Evolutionary conservation across 2,113 vertebrate genomes (phyloP), one percentile per base, ranked within the genome.

Genomic region (Cygnus atratus): DNA sequence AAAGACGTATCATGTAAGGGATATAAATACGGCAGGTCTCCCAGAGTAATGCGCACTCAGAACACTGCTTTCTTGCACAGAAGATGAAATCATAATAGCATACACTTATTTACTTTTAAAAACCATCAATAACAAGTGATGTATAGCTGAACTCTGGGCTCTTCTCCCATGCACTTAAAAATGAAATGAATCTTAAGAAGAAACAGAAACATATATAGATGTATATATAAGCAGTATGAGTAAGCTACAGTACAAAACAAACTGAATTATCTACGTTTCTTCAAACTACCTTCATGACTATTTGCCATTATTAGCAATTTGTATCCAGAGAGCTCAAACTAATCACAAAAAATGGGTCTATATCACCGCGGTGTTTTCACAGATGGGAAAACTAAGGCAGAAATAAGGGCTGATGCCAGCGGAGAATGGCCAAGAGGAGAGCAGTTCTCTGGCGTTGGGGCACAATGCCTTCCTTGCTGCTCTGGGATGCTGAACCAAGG

Each of bases 11-110:
- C 75, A 52, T 0, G 1, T 33, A 17, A 82, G 76, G 77, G 62
- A 31, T 55, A n/a, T 8, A 86, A 85, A 74, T 70, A 37, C 61
- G 5, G 72, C 76, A 52, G 74, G 68, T 59, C 79, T 92, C 31
- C 22, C 54, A 2, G 35, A 55, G 68, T 20, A 65, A 87, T 20
- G 13, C 10, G 4, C 24, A 11, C 67, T 70, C 61, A 3, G 46
- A 58, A 44, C 3, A 0, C 39, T 26, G 61, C 67, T 79, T 75
- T 37, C 61, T 70, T 20, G 66, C 57, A 22, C 48, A 26, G 71
- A 43, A 95, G 79, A 68, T 76, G 84, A 85, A 93, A 93, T 85
- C 59, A 62, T 76, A 77, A 78, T 26, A 88, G 75, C 80, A 73
- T 26, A 57, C 55, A 77, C 80, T 82, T 81, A 93, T 85, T 91